These are phyloP conservation scores for Eretmochelys imbricata DNA, from an alignment of 2,113 vertebrate genomes.

Conservation along the genomic window DNA sequence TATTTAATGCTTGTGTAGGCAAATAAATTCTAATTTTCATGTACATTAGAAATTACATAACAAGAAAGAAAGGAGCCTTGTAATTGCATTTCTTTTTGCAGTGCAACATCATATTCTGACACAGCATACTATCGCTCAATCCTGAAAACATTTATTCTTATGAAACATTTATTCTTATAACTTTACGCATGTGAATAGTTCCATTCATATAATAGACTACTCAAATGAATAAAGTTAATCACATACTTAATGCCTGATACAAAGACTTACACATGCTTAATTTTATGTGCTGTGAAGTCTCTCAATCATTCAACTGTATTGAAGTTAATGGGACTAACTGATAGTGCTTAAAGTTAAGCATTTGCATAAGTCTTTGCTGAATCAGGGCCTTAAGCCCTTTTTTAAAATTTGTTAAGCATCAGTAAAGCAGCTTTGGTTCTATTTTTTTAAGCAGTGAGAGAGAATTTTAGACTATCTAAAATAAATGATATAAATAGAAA, in stretches of 20 bases:
- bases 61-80: background rate
- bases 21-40: background rate
- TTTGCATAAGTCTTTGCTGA: constrained; percentile 2
- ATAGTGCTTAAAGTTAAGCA: background rate
- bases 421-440: constrained; percentile 30
- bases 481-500: constrained; percentile 36
- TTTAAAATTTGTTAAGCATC: constrained; percentile 15
- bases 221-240: background rate
- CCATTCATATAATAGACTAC: background rate
- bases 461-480: constrained; percentile 47
- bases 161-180: constrained; percentile 14
- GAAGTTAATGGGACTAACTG: background rate
- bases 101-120: background rate
- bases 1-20: background rate
- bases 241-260: background rate
- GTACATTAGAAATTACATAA: background rate
- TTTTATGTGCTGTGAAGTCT: background rate
- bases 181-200: background rate
- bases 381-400: constrained; percentile 4
- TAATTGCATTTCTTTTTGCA: background rate
- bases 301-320: background rate
- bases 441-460: constrained; percentile 26
- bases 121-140: background rate
- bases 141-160: background rate
- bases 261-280: background rate